Conservation (phyloP, 2,797 vertebrate species). For the Antennarius maculatus region DNA sequence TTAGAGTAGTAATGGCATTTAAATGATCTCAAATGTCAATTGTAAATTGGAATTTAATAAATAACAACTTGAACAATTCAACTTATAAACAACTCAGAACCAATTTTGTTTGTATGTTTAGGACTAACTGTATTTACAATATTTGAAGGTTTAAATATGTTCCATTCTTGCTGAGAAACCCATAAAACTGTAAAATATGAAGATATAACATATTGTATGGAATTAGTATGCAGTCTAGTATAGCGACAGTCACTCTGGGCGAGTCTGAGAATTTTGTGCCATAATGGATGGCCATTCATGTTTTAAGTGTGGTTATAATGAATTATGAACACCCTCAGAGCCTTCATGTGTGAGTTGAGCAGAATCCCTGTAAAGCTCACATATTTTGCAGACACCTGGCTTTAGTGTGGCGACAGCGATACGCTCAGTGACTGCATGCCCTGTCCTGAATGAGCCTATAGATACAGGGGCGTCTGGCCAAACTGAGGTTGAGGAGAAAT, state of each 20-base stretch:
- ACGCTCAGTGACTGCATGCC: constrained; percentile 12
- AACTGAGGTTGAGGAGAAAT: constrained; percentile 52
- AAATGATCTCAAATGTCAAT: no score
- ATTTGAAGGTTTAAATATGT: no score
- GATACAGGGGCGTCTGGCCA: constrained; percentile 58
- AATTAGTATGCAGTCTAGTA: neutral
- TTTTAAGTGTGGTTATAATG: neutral
- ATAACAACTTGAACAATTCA: no score
- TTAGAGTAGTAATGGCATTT: no score
- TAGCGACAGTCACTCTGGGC: neutral
- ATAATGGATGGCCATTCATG: neutral
- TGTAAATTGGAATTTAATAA: no score
- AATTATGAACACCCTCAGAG: neutral
- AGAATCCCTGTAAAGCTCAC: constrained; percentile 17
- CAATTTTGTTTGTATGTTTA: no score
- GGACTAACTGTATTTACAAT: no score
- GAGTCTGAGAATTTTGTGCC: neutral
- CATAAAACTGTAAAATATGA: no score
- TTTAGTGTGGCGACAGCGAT: constrained; percentile 42
- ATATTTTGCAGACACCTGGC: constrained; percentile 34
- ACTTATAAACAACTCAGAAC: no score
- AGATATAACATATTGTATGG: neutral
- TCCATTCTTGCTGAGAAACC: no score
- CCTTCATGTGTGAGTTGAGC: constrained; percentile 1
- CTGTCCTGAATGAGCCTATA: constrained; percentile 68